These are phyloP conservation scores for Eulemur macaco DNA, from an alignment of 2,113 vertebrate species.

Conservation along the genomic window DNA sequence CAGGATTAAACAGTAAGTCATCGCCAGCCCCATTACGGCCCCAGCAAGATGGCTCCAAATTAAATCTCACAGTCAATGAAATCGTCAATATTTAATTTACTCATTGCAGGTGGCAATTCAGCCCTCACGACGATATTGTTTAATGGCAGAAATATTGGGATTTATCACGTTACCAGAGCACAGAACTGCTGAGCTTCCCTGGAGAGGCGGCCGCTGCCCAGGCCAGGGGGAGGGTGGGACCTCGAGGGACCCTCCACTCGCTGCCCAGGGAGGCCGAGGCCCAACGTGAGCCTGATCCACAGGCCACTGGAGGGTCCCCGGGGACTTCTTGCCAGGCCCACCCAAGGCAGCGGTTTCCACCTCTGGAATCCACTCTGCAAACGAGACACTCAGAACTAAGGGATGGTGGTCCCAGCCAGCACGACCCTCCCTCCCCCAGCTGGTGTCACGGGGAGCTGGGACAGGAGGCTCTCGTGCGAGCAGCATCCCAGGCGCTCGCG, in stretches of 20 bases:
- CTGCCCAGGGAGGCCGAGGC: fast-evolving
- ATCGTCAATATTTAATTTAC: conserved; percentile 91
- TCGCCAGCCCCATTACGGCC: conserved; percentile 82
- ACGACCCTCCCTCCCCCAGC: background rate
- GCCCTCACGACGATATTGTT: conserved; percentile 59
- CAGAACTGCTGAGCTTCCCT: background rate
- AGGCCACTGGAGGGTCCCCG: too few relatives aligned
- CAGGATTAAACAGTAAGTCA: conserved; percentile 78
- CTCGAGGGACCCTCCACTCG: fast-evolving
- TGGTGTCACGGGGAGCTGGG: background rate
- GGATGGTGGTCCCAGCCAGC: background rate
- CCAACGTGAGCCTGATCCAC: fast-evolving
- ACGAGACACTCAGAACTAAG: background rate
- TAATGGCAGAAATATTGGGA: conserved; percentile 72
- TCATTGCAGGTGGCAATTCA: conserved; percentile 87
- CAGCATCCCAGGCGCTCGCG: background rate
- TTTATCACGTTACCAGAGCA: conserved; percentile 66
- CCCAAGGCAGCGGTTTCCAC: background rate
- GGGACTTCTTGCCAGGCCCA: too few relatives aligned
- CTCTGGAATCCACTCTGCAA: background rate
- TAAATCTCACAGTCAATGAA: conserved; percentile 89
- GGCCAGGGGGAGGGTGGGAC: fast-evolving
- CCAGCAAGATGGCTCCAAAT: conserved; percentile 88
- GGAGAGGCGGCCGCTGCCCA: fast-evolving
- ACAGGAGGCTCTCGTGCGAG: background rate